Base-by-base conservation (phyloP, 2,888 invertebrate genomes). In the Sepioteuthis lessoniana region DNA sequence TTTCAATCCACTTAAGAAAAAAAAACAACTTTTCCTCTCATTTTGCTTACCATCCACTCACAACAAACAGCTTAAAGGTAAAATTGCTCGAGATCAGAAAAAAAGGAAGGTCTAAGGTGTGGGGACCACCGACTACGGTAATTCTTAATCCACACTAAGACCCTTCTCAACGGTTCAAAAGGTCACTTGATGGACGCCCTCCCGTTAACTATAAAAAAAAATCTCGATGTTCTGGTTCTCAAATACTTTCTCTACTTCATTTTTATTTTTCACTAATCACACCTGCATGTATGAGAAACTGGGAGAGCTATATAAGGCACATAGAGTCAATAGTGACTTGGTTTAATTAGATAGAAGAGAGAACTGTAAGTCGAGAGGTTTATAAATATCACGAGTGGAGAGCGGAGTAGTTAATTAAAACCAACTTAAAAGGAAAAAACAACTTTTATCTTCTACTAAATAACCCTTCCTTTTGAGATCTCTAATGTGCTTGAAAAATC, bases 151-250 rank as follows among this genome's bases (percentile, higher is more conserved):
- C n/a, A 76, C n/a, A n/a, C 76, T 76, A 76, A 76, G n/a, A 10
- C n/a, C n/a, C 76, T 76, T 76, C n/a, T 76, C 76, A n/a, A 76
- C 76, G 76, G n/a, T 76, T 76, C 76, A 76, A 76, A 76, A 19
- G 76, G n/a, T 76, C 4, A 35, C 76, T 76, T 35, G n/a, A 76
- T 76, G 76, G 76, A 76, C 76, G n/a, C 13, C n/a, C 76, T 76
- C 76, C 25, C n/a, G 16, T 76, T 13, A 76, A 76, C n/a, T 3
- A 76, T 76, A 7, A n/a, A 76, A 76, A 76, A 31, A 76, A n/a
- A 42, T 42, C 50, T 8, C 31, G 13, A 76, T 76, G 10, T 19
- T 35, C 76, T 35, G 16, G 76, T n/a, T 35, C 16, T n/a, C n/a
- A 76, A 16, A n/a, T n/a, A 13, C n/a, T n/a, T 76, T n/a, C n/a